Evolutionary conservation across 2,113 vertebrate species (phyloP).

Genomic region (Zootoca vivipara): DNA sequence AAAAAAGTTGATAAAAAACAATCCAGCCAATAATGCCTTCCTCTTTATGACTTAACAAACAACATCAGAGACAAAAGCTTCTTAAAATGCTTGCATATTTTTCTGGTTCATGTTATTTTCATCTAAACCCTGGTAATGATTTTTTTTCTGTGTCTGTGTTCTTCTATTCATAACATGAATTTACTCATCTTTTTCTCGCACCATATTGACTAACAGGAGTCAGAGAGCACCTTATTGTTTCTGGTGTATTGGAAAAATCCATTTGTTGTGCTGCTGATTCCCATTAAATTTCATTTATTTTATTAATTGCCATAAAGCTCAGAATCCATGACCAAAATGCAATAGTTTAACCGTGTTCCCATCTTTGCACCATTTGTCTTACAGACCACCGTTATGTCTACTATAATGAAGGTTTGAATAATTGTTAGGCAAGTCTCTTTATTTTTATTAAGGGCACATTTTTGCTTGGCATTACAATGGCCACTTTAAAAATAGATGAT

Average conservation of each 20-base stretch:
- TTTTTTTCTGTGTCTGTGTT: slow-evolving; percentile 7
- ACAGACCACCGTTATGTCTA: slow-evolving; percentile 25
- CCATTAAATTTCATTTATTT: slow-evolving; percentile 14
- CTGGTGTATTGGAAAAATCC: slow-evolving; percentile 20
- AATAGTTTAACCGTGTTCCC: slow-evolving; percentile 19
- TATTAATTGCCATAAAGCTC: slow-evolving; percentile 18
- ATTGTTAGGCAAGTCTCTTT: slow-evolving; percentile 5
- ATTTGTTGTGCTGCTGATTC: slow-evolving; percentile 44
- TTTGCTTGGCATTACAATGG: slow-evolving; percentile 47
- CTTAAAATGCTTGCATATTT: slow-evolving; percentile 4
- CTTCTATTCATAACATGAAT: not conserved
- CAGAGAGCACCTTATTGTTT: not conserved
- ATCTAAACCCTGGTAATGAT: not conserved
- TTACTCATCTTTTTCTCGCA: not conserved
- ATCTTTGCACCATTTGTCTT: not conserved
- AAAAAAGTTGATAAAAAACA: too few relatives aligned
- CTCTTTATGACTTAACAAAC: not conserved
- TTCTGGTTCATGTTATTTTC: slow-evolving; percentile 20
- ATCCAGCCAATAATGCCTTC: too few relatives aligned
- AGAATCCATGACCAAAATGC: not conserved
- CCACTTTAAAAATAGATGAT: slow-evolving; percentile 41
- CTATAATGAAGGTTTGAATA: slow-evolving; percentile 30
- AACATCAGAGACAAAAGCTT: not conserved
- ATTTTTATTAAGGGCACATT: slow-evolving; percentile 37
- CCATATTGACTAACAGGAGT: not conserved